These are phyloP conservation scores for Oreochromis spilurus DNA, from an alignment of 2,113 vertebrate genomes.

Conservation along the genomic window DNA sequence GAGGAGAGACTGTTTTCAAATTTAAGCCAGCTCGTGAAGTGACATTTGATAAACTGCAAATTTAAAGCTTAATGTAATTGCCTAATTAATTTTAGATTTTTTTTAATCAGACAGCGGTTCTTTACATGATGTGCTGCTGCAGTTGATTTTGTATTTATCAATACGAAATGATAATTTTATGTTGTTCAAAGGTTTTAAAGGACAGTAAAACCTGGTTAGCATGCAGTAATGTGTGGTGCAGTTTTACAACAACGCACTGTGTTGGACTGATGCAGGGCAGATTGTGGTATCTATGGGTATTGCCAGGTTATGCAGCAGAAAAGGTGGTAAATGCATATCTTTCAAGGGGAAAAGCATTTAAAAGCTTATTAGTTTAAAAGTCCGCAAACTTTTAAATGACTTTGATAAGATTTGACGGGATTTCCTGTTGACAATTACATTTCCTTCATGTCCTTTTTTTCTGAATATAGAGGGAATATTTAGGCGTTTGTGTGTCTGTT, in stretches of 20 bases:
- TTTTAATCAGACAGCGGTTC: background rate
- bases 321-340: background rate
- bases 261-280: background rate
- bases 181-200: background rate
- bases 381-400: background rate
- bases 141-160: background rate
- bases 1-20: background rate
- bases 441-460: background rate
- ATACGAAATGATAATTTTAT: background rate
- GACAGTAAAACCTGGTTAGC: background rate
- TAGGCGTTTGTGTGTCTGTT: background rate
- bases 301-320: background rate
- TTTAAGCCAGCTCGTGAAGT: background rate
- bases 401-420: background rate
- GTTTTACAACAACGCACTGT: background rate
- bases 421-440: background rate
- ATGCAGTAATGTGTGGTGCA: background rate
- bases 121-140: background rate
- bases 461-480: background rate
- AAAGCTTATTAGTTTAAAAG: background rate
- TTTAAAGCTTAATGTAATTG: background rate
- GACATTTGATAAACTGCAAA: background rate
- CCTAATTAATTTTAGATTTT: background rate
- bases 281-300: background rate
- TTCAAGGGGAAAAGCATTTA: background rate